Evolutionary conservation across 2,888 invertebrate genomes (phyloP), one percentile per base, ranked within the genome.

Genomic region (Chymomyza procnemis): DNA sequence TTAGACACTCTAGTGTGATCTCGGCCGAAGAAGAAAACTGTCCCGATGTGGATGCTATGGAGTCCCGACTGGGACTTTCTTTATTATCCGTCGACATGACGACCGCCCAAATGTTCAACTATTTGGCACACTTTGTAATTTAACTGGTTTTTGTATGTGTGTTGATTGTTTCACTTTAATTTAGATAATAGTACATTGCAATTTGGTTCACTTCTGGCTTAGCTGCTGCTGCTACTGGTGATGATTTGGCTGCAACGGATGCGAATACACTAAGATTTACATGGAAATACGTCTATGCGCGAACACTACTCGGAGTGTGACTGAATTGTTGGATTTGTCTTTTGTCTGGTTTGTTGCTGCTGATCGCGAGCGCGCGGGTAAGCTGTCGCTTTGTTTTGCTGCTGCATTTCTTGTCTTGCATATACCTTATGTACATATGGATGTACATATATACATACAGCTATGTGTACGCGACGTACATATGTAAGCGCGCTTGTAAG

Each of bases 1-100:
- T 93, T 69, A 95, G 89, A 91, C 94, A 89, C 67, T 90, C 90
- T 61, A 85, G 8, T 1, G 85, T 85, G 50, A 6, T 87, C 64
- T 90, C 90, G 0, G 88, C 85, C 60, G 88, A 74, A 73, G 90
- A 74, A 3, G 90, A 90, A 34, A 90, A 85, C 69, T 90, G 88
- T 46, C 90, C 89, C 52, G 90, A 89, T 48, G 90, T 90, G 21
- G 89, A 89, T 18, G 89, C 88, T 47, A 89, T 90, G 26, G 91
- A 91, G 61, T 91, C 91, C 54, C 90, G 89, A 68, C 91, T 90
- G 65, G 91, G 91, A 63, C 91, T 91, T 75, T 90, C 91, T 86
- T 91, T 91, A 75, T 84, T 87, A 50, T 72, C 83, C 48, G 82
- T 81, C 65, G 88, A 83, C 88, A 86, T 86, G 47, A 16, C 34